Evolutionary conservation across 2,797 vertebrate species (phyloP).

Genomic region (Enteromius paludinosus): DNA sequence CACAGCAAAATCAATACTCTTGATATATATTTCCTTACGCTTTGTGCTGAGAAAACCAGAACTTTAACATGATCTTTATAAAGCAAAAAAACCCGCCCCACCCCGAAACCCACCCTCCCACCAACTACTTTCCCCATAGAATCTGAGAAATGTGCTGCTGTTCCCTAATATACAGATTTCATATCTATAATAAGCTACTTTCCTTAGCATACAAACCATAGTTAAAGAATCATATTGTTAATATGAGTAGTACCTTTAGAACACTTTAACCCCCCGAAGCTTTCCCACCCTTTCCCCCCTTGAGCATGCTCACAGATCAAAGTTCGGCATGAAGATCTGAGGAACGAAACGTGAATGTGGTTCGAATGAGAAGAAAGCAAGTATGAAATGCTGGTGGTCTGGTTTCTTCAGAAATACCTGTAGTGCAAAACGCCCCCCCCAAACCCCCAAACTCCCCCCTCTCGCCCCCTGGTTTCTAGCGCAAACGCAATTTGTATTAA

Average conservation of each 20-base stretch:
- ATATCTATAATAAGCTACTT: slow-evolving; percentile 87
- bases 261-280: slow-evolving; percentile 70
- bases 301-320: slow-evolving; percentile 83
- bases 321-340: slow-evolving; percentile 73
- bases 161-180: slow-evolving; percentile 86
- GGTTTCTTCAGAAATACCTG: slow-evolving; percentile 42
- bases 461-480: slow-evolving; percentile 26
- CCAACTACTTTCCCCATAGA: slow-evolving; percentile 64
- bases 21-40: slow-evolving; percentile 74
- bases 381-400: slow-evolving; percentile 62
- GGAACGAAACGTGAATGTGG: slow-evolving; percentile 53
- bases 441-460: no score
- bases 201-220: slow-evolving; percentile 86
- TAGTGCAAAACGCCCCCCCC: slow-evolving; percentile 58
- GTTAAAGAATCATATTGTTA: slow-evolving; percentile 82
- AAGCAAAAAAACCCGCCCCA: slow-evolving; percentile 67
- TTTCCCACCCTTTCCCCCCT: slow-evolving; percentile 62
- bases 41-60: slow-evolving; percentile 87
- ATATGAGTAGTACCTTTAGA: slow-evolving; percentile 81
- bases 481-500: slow-evolving; percentile 42
- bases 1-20: slow-evolving; percentile 72
- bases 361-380: slow-evolving; percentile 60
- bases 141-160: slow-evolving; percentile 83
- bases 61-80: slow-evolving; percentile 78
- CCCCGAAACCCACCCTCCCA: slow-evolving; percentile 54